phyloP scores from a whole-genome alignment of 2,888 invertebrate species.

The Teinopalpus imperialis region DNA sequence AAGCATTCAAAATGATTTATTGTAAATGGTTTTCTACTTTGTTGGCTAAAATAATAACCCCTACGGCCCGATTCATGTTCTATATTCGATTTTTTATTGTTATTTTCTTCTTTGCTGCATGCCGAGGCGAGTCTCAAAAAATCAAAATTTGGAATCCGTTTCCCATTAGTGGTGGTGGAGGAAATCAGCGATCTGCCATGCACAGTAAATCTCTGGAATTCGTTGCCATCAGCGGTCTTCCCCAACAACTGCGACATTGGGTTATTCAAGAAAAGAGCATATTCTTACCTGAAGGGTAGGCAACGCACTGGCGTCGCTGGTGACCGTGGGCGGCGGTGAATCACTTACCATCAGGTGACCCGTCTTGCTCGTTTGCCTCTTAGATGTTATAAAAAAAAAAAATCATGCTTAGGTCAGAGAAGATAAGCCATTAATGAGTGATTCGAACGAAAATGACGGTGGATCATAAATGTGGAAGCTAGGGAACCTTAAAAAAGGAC shows the following conservation, averaged over 20 bases:
- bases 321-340: no score
- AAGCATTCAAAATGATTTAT: constrained; percentile 82
- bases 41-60: constrained; percentile 81
- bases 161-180: constrained; percentile 45
- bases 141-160: constrained; percentile 64
- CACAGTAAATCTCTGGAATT: no score
- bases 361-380: no score
- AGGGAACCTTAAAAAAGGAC: constrained; percentile 66
- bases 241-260: no score
- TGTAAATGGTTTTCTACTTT: constrained; percentile 82
- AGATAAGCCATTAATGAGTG: constrained; percentile 39
- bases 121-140: constrained; percentile 52
- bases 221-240: no score
- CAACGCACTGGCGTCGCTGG: no score
- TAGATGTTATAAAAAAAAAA: no score
- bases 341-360: no score
- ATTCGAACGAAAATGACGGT: constrained; percentile 36
- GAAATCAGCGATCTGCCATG: constrained; percentile 54
- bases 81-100: constrained; percentile 76
- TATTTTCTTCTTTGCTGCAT: constrained; percentile 58
- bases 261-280: no score
- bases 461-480: constrained; percentile 44
- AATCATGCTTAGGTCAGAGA: constrained; percentile 38
- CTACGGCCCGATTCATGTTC: constrained; percentile 67
- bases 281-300: no score